phyloP scores from a whole-genome alignment of 2,797 vertebrate species.

The Gymnothorax javanicus region DNA sequence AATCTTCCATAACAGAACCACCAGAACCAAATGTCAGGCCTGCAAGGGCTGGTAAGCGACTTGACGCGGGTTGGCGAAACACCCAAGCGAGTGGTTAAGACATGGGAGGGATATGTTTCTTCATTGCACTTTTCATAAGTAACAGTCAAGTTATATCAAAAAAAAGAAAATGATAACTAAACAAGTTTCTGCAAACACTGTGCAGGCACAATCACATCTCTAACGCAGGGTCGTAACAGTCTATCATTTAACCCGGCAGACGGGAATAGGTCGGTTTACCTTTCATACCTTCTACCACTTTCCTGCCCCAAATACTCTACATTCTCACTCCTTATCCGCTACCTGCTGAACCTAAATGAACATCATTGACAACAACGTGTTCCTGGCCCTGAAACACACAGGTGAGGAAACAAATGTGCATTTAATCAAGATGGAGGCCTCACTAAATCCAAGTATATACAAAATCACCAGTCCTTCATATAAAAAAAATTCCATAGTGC shows the following conservation, averaged over 20 bases:
- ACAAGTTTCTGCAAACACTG: too few species aligned
- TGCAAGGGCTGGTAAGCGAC: background rate
- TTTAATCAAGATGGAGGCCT: background rate
- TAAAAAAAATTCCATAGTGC: slow-evolving; percentile 1
- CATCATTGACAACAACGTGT: background rate
- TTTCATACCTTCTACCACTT: background rate
- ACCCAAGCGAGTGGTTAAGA: background rate
- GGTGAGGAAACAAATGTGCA: background rate
- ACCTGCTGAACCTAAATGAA: background rate
- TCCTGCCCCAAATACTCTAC: background rate
- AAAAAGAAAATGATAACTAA: slow-evolving; percentile 18
- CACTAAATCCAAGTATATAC: slow-evolving; percentile 3
- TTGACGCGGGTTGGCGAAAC: background rate
- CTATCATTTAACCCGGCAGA: background rate
- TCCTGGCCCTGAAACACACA: background rate
- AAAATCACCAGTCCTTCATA: background rate
- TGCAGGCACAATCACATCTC: background rate
- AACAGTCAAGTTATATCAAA: slow-evolving; percentile 65
- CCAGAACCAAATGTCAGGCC: background rate
- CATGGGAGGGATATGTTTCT: slow-evolving; percentile 33
- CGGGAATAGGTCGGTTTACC: background rate
- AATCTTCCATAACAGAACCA: background rate
- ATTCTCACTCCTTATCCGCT: background rate
- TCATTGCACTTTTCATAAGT: slow-evolving; percentile 67
- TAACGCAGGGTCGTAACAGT: background rate